A percentile compares a stretch with the other conserved stretches of the same genome.
phyloP scores from a whole-genome alignment of 2,888 invertebrate genomes.

The Catocala fraxini region DNA sequence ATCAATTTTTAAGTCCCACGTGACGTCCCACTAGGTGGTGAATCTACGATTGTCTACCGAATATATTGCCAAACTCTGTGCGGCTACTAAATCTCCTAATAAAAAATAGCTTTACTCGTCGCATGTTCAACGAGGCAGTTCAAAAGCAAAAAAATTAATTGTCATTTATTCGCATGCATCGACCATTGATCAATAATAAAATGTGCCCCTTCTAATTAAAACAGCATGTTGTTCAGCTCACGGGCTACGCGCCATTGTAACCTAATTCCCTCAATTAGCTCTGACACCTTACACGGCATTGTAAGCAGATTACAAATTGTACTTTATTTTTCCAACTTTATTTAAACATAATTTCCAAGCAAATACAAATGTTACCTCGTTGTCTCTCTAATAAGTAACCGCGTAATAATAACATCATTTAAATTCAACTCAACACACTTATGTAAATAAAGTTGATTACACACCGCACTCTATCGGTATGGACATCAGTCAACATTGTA shows the following conservation, averaged over 20 bases:
- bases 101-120: too few species aligned
- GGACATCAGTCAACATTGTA: conserved; percentile 49
- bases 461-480: conserved; percentile 26
- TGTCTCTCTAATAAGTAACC: conserved; percentile 19
- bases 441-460: conserved; percentile 39
- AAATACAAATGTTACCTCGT: conserved; percentile 10
- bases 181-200: too few species aligned
- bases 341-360: conserved; percentile 13
- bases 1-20: too few species aligned
- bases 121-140: too few species aligned
- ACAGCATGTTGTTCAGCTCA: conserved; percentile 18
- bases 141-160: too few species aligned
- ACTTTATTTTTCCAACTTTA: conserved; percentile 15
- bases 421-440: conserved; percentile 34
- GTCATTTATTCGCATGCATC: too few species aligned
- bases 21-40: too few species aligned
- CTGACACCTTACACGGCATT: conserved; percentile 38
- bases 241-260: conserved; percentile 30
- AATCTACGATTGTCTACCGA: too few species aligned
- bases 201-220: conserved; percentile 8
- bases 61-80: too few species aligned
- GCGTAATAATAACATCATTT: conserved; percentile 28
- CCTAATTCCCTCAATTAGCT: conserved; percentile 41
- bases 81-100: too few species aligned
- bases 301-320: conserved; percentile 30